A percentile compares a stretch with the other conserved stretches of the same genome.
These are phyloP conservation scores for Pipistrellus nathusii DNA, from an alignment of 2,797 vertebrate species.

Conservation along the genomic window DNA sequence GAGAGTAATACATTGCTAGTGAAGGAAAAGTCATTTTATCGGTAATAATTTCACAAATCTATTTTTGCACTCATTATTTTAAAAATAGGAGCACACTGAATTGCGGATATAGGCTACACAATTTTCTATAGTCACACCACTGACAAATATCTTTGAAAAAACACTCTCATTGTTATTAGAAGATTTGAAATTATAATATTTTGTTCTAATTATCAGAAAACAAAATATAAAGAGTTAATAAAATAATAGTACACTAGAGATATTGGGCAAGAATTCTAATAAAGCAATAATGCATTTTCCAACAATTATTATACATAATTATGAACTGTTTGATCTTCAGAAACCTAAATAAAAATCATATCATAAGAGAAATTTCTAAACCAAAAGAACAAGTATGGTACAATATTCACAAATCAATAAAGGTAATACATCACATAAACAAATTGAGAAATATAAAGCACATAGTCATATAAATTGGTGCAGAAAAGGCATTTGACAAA, in stretches of 20 bases:
- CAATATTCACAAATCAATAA: too few species aligned
- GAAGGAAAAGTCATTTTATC: slow-evolving; percentile 48
- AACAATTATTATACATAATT: slow-evolving; percentile 71
- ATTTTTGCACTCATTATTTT: slow-evolving; percentile 36
- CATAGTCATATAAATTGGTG: too few species aligned
- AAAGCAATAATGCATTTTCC: slow-evolving; percentile 78
- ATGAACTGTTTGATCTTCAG: slow-evolving; percentile 73
- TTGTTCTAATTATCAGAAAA: slow-evolving; percentile 78
- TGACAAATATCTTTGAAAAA: slow-evolving; percentile 11
- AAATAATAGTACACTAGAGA: slow-evolving; percentile 75
- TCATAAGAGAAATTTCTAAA: slow-evolving; percentile 80
- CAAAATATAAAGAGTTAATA: slow-evolving; percentile 77
- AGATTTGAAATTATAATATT: slow-evolving; percentile 75
- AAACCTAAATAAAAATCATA: slow-evolving; percentile 75
- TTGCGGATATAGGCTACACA: slow-evolving; percentile 12
- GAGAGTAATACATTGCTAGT: slow-evolving; percentile 62
- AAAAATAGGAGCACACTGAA: not conserved
- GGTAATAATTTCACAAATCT: slow-evolving; percentile 31
- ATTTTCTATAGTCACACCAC: not conserved
- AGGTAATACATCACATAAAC: too few species aligned
- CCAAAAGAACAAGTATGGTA: not conserved
- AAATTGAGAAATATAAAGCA: too few species aligned
- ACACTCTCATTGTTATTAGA: slow-evolving; percentile 74
- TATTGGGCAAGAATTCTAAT: slow-evolving; percentile 76
- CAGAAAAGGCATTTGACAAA: too few species aligned